Evolutionary conservation across 2,797 vertebrate species (phyloP), one percentile per base, ranked within the genome.

Genomic region (Anisognathus igniventris): DNA sequence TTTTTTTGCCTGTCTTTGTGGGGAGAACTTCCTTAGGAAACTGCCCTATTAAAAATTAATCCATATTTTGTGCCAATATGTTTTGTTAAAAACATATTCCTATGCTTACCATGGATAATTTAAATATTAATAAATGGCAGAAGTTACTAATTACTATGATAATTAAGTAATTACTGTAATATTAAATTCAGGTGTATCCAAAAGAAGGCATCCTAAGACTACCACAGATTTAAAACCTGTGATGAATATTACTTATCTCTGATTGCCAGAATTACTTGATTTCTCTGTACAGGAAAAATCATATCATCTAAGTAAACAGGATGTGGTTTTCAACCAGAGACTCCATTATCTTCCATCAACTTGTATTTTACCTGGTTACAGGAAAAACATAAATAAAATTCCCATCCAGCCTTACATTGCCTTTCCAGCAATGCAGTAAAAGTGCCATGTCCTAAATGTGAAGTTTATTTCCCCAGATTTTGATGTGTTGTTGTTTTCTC

Each of bases 361-460:
- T 44, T 86, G 8, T 28, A 54, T 86, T 88, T 84, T 37, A 61
- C 6, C 22, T 50, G 27, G 40, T 50, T 89, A 47, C 31, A 56
- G 50, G 47, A 91, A 74, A 85, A 86, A 10, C 15, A 62, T 44
- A 35, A 31, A 88, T 33, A 65, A 57, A 92, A 86, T 51, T 81
- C 17, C 45, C 54, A 44, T 53, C 39, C 30, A 73, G 19, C 18
- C 21, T 65, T 71, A 12, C 0, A 0, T 9, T 77, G 24, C 8
- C 21, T 53, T 86, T 74, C 56, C n/a, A 80, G 28, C 21, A 91
- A 54, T n/a, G 19, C 7, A 40, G 23, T 23, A 42, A 6, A 50
- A 66, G 48, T 39, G 9, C 2, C 0, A 0, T 33, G 6, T 58
- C 54, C 21, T 73, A 50, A 60, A 61, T 21, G 9, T 31, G 44